Evolutionary conservation across 2,797 vertebrate genomes (phyloP).

Genomic region (Eurystomus glaucurus): DNA sequence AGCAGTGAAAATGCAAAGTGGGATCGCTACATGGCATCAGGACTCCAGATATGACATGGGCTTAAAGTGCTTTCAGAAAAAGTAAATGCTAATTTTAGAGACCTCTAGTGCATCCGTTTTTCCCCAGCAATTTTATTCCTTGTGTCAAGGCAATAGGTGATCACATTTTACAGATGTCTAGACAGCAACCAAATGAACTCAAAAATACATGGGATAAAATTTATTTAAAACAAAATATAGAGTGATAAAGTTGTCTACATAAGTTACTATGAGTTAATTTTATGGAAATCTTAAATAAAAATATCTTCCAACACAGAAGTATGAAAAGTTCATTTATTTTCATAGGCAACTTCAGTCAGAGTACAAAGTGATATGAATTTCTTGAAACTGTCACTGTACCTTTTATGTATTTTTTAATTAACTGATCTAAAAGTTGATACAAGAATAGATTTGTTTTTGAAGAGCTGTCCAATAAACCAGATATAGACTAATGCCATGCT

Average conservation of each 20-base stretch:
- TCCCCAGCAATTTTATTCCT: neutral
- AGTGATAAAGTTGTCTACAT: neutral
- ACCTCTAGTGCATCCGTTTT: neutral
- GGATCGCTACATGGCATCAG: neutral
- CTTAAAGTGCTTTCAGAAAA: neutral
- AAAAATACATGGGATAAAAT: neutral
- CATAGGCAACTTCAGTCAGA: conserved; percentile 86
- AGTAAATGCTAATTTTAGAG: neutral
- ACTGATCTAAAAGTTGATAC: conserved; percentile 82
- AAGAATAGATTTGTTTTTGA: conserved; percentile 85
- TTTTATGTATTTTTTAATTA: conserved; percentile 82
- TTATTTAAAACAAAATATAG: neutral
- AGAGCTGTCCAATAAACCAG: conserved; percentile 48
- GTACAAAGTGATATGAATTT: conserved; percentile 84
- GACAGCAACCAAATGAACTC: neutral
- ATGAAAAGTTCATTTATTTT: conserved; percentile 85
- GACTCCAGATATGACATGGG: neutral
- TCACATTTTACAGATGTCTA: neutral
- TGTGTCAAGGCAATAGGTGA: neutral
- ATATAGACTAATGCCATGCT: conserved; percentile 69
- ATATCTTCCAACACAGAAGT: conserved; percentile 41
- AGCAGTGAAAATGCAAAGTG: neutral
- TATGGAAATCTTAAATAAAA: conserved; percentile 31
- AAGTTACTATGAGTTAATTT: neutral
- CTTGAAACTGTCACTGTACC: conserved; percentile 80